Conservation (phyloP, 2,888 invertebrate species). For the Gerosis bhagava region DNA sequence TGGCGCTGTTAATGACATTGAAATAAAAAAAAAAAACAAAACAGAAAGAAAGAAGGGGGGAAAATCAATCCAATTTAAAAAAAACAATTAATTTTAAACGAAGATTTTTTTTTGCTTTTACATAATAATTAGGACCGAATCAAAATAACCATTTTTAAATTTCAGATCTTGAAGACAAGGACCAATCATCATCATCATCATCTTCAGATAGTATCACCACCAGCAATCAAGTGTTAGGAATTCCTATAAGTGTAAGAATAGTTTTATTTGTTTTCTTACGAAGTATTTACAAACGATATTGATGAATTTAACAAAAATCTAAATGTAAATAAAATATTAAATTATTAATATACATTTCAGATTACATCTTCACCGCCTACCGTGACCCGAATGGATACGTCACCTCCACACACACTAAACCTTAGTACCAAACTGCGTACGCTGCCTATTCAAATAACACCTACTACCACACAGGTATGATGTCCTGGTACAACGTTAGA, state of each 20-base stretch:
- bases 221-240: constrained; percentile 71
- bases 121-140: too few species aligned
- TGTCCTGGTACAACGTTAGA: constrained; percentile 64
- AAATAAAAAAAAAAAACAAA: constrained; percentile 7
- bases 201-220: constrained; percentile 58
- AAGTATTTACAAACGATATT: too few species aligned
- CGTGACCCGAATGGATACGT: constrained; percentile 49
- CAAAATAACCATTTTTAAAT: constrained; percentile 29
- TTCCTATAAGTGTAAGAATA: constrained; percentile 71
- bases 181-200: too few species aligned
- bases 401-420: constrained; percentile 63
- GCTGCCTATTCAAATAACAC: constrained; percentile 71
- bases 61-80: too few species aligned
- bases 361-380: constrained; percentile 64
- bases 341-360: too few species aligned
- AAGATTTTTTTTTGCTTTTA: too few species aligned
- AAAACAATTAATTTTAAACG: too few species aligned
- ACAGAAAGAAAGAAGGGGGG: too few species aligned
- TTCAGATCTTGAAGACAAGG: constrained; percentile 65
- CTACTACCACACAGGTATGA: constrained; percentile 75
- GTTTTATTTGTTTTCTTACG: constrained; percentile 30
- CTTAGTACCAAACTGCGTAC: constrained; percentile 71
- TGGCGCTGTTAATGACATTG: constrained; percentile 39
- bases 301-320: too few species aligned
- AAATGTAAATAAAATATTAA: too few species aligned